phyloP scores from a whole-genome alignment of 2,113 vertebrate genomes.

The Lontra canadensis region DNA sequence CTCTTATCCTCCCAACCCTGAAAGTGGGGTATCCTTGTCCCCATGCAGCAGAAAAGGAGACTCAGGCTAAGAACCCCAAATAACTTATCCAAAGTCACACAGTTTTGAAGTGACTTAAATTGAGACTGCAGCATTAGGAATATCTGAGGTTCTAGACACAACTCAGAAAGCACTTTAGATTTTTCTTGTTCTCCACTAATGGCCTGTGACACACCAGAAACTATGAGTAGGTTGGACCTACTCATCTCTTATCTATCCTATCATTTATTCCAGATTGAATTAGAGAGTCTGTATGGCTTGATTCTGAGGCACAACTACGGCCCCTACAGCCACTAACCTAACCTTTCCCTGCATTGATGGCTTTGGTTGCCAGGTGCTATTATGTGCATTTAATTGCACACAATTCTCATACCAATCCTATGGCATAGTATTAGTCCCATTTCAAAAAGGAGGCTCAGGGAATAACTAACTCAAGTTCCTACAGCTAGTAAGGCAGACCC shows the following conservation, averaged over 20 bases:
- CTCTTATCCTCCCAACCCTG: neutral
- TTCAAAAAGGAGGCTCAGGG: neutral
- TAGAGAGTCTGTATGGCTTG: neutral
- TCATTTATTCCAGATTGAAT: neutral
- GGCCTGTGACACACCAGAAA: neutral
- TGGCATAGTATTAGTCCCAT: neutral
- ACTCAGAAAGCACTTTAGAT: neutral
- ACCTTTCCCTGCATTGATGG: neutral
- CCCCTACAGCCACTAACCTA: neutral
- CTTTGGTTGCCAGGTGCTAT: neutral
- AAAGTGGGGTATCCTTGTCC: neutral
- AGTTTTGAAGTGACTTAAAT: neutral
- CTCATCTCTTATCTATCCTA: neutral
- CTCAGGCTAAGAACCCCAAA: neutral
- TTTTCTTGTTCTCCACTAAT: neutral
- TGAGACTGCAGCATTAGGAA: neutral
- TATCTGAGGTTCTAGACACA: constrained; percentile 1
- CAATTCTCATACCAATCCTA: neutral
- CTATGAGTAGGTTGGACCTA: neutral
- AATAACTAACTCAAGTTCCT: neutral
- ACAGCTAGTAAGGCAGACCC: neutral
- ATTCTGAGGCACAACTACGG: neutral
- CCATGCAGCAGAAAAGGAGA: neutral
- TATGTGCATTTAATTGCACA: neutral
- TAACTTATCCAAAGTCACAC: neutral